Evolutionary conservation across 2,113 vertebrate genomes (phyloP).

Genomic region (Maylandia zebra): DNA sequence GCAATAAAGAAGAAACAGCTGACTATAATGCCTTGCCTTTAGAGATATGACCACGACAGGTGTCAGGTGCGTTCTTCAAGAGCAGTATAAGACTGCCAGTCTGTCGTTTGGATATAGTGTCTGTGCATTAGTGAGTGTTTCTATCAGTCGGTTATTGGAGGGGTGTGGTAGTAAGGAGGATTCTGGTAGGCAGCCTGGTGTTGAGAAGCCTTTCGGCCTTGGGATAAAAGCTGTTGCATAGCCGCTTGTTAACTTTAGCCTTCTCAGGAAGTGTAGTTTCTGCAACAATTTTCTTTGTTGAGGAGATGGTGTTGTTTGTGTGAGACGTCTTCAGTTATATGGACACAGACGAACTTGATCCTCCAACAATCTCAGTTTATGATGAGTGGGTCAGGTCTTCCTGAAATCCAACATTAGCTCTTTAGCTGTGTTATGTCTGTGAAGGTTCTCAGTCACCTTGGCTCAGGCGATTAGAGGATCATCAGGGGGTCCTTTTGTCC

Average conservation of each 20-base stretch:
- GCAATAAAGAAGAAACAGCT: background rate
- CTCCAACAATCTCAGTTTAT: background rate
- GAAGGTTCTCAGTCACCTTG: no score
- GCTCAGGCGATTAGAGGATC: no score
- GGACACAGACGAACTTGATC: background rate
- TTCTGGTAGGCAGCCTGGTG: background rate
- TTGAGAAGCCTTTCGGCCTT: background rate
- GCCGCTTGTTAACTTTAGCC: background rate
- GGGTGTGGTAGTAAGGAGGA: background rate
- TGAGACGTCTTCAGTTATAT: background rate
- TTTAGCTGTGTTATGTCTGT: background rate
- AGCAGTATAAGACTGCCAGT: background rate
- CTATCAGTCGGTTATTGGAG: background rate
- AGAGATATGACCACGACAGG: background rate
- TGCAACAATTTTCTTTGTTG: background rate
- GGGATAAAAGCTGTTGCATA: background rate
- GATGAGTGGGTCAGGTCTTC: background rate
- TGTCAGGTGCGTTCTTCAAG: background rate
- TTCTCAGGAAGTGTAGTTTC: background rate
- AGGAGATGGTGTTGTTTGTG: background rate
- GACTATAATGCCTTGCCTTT: fast-evolving
- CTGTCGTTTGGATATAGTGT: background rate
- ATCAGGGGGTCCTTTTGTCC: no score
- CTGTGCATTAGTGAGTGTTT: background rate
- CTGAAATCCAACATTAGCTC: background rate